Conservation (phyloP, 1,140 invertebrate species). For the Diorhabda carinulata region DNA sequence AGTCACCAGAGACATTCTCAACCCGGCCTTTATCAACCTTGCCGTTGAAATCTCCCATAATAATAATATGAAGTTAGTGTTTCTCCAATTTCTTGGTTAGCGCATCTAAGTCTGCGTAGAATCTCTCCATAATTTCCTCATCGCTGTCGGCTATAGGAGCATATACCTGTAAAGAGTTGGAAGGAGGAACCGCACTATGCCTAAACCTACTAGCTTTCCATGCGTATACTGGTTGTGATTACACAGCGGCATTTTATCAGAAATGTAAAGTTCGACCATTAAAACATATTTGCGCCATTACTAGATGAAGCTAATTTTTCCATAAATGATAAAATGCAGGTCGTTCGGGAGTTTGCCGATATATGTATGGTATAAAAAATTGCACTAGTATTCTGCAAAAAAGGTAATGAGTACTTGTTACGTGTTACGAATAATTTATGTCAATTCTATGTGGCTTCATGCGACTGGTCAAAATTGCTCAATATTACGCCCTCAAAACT, state of each 20-base stretch:
- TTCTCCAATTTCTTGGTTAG: too few species aligned
- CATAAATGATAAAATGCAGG: neutral
- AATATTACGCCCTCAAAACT: neutral
- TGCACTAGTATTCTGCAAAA: conserved; percentile 7
- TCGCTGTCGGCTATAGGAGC: too few species aligned
- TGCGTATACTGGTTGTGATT: conserved; percentile 5
- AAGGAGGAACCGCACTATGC: neutral
- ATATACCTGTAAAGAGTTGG: too few species aligned
- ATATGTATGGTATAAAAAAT: conserved; percentile 9
- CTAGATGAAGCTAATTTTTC: conserved; percentile 10
- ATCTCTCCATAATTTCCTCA: too few species aligned
- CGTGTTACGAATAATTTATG: conserved; percentile 8
- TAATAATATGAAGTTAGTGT: too few species aligned
- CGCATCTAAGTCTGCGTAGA: too few species aligned
- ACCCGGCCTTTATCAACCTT: too few species aligned
- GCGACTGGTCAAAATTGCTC: neutral
- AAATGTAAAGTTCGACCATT: neutral
- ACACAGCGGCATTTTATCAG: conserved; percentile 2
- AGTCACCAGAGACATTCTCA: too few species aligned
- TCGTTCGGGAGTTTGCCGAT: neutral
- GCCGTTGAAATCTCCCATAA: too few species aligned
- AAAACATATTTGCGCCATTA: conserved; percentile 5
- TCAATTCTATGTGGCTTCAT: conserved; percentile 18
- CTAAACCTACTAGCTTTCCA: neutral
- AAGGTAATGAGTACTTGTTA: neutral